Percentiles rank a stretch among this genome's conserved stretches.
These are phyloP conservation scores for Synergus itoensis DNA, from an alignment of 2,888 invertebrate species.

Conservation along the genomic window DNA sequence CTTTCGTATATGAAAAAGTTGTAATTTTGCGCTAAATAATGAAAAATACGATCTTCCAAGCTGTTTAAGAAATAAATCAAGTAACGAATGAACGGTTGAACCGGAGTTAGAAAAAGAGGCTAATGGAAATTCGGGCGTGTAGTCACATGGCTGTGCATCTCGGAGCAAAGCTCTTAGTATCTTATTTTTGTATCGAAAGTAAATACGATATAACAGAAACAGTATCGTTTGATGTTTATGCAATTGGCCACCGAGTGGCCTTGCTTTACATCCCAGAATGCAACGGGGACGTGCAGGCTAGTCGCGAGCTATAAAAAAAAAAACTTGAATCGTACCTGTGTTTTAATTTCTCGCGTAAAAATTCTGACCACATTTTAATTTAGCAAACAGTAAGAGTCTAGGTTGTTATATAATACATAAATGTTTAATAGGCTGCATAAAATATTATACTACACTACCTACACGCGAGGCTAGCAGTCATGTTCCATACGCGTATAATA, in stretches of 20 bases:
- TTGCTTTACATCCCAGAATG: slow-evolving; percentile 60
- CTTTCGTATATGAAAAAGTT: slow-evolving; percentile 32
- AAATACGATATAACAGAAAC: slow-evolving; percentile 56
- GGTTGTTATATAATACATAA: slow-evolving; percentile 63
- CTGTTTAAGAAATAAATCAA: slow-evolving; percentile 47
- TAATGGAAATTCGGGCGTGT: slow-evolving; percentile 65
- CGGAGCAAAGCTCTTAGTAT: slow-evolving; percentile 75
- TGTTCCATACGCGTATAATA: slow-evolving; percentile 49
- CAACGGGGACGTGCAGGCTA: slow-evolving; percentile 60
- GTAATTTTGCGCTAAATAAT: slow-evolving; percentile 25
- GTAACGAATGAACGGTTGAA: slow-evolving; percentile 38
- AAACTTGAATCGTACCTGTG: slow-evolving; percentile 68
- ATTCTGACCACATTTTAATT: slow-evolving; percentile 63
- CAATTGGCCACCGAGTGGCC: slow-evolving; percentile 75
- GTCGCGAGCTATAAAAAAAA: slow-evolving; percentile 62
- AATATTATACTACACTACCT: slow-evolving; percentile 59
- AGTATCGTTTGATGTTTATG: slow-evolving; percentile 75
- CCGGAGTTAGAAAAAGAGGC: slow-evolving; percentile 44
- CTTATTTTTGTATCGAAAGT: slow-evolving; percentile 75
- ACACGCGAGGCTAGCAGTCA: slow-evolving; percentile 60
- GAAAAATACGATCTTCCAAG: slow-evolving; percentile 57
- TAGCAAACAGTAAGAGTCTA: slow-evolving; percentile 62
- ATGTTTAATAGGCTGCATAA: slow-evolving; percentile 62
- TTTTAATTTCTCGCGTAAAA: slow-evolving; percentile 65
- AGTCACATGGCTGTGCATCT: slow-evolving; percentile 77